These are phyloP conservation scores for Callinectes sapidus DNA, from an alignment of 2,888 invertebrate genomes.

Conservation along the genomic window DNA sequence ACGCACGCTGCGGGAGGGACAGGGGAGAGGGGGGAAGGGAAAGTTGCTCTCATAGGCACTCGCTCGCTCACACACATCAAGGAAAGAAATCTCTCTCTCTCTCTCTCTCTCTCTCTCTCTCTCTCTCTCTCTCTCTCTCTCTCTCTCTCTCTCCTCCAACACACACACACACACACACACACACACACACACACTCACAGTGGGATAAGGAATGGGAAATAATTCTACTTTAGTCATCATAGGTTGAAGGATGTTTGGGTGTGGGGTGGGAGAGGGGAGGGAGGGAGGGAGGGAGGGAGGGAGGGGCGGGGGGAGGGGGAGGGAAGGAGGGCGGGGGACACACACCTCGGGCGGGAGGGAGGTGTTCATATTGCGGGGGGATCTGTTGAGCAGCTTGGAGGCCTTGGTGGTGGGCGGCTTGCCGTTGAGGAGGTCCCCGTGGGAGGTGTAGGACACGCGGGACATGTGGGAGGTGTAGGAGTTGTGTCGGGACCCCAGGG, in stretches of 20 bases:
- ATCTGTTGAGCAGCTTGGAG: conserved; percentile 83
- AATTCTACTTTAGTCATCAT: background rate
- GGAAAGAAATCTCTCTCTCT: background rate
- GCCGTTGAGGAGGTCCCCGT: conserved; percentile 90
- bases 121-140: conserved; percentile 1
- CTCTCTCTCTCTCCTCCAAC: background rate
- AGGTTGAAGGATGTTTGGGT: background rate
- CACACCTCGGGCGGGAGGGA: conserved; percentile 67
- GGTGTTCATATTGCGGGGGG: conserved; percentile 56
- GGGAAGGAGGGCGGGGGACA: conserved; percentile 42
- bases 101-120: conserved; percentile 17
- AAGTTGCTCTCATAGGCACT: background rate
- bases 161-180: background rate
- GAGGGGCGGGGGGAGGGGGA: conserved; percentile 47
- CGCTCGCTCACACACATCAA: background rate
- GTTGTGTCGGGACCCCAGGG: conserved; percentile 86
- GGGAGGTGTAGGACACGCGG: conserved; percentile 93
- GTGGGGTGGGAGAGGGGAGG: background rate
- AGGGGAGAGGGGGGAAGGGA: background rate
- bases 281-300: background rate
- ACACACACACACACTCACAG: background rate
- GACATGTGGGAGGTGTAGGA: conserved; percentile 97
- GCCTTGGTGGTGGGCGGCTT: conserved; percentile 86
- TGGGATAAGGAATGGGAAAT: background rate
- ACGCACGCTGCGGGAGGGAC: conserved; percentile 7